Evolutionary conservation across 2,113 vertebrate species (phyloP).

Genomic region (Ibidorhyncha struthersii): DNA sequence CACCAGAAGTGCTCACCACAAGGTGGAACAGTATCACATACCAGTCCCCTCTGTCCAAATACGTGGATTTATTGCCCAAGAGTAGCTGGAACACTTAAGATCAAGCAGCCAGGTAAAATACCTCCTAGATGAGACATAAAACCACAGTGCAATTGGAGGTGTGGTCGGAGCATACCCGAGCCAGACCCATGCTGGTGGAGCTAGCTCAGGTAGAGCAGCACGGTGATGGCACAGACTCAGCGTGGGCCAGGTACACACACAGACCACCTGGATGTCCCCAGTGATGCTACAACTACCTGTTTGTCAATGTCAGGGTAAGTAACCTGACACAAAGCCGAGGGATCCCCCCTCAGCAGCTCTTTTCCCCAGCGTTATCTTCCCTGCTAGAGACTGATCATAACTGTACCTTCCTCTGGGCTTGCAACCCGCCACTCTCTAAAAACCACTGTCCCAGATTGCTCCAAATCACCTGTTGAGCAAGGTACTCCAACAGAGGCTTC

Average conservation of each 20-base stretch:
- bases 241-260: neutral
- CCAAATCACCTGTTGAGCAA: fast-evolving
- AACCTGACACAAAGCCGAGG: neutral
- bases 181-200: fast-evolving
- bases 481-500: neutral
- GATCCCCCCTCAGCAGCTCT: neutral
- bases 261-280: neutral
- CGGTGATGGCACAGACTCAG: neutral
- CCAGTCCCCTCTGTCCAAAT: neutral
- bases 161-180: neutral
- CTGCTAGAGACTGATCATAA: neutral
- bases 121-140: neutral
- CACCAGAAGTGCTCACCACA: fast-evolving
- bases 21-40: neutral
- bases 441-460: neutral
- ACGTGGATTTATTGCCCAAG: neutral
- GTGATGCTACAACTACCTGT: neutral
- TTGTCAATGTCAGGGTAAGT: neutral
- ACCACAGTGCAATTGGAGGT: neutral
- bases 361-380: neutral
- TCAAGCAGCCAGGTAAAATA: neutral
- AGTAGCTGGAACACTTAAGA: neutral
- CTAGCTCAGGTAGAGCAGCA: neutral
- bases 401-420: neutral
- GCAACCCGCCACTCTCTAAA: neutral